These are phyloP conservation scores for Amphiprion percula DNA, from an alignment of 2,113 vertebrate species.

Conservation along the genomic window DNA sequence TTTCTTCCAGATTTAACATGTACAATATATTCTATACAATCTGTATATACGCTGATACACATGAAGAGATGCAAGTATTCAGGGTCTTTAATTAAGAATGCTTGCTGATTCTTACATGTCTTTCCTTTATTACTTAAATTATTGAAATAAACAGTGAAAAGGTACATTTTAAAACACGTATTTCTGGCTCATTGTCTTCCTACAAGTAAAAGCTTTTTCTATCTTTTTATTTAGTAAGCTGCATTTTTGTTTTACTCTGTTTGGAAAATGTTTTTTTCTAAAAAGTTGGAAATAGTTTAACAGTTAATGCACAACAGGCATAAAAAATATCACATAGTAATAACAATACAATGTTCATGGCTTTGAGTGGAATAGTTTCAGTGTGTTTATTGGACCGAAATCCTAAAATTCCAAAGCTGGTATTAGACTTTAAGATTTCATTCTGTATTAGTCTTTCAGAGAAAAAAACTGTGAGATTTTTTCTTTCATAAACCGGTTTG, in stretches of 20 bases:
- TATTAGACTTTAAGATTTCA: background rate
- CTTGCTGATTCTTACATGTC: conserved; percentile 13
- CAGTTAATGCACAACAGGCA: no score
- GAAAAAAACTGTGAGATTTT: background rate
- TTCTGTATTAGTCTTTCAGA: background rate
- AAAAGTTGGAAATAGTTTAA: no score
- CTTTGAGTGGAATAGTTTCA: background rate
- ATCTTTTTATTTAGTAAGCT: background rate
- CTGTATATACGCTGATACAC: conserved; percentile 28
- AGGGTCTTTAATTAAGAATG: conserved; percentile 14
- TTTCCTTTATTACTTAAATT: conserved; percentile 32
- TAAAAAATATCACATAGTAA: no score
- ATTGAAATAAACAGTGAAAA: conserved; percentile 22
- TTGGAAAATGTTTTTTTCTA: background rate
- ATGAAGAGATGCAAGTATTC: conserved; percentile 18
- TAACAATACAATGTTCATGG: background rate
- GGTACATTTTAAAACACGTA: background rate
- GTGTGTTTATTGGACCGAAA: background rate
- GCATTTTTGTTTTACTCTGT: background rate
- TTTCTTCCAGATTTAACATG: background rate
- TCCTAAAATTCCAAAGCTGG: background rate
- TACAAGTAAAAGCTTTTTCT: conserved; percentile 12
- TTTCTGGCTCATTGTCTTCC: conserved; percentile 29
- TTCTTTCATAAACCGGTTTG: background rate
- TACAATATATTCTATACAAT: conserved; percentile 9